Conservation (phyloP, 2,113 vertebrate species). For the Cochlearius cochlearius region DNA sequence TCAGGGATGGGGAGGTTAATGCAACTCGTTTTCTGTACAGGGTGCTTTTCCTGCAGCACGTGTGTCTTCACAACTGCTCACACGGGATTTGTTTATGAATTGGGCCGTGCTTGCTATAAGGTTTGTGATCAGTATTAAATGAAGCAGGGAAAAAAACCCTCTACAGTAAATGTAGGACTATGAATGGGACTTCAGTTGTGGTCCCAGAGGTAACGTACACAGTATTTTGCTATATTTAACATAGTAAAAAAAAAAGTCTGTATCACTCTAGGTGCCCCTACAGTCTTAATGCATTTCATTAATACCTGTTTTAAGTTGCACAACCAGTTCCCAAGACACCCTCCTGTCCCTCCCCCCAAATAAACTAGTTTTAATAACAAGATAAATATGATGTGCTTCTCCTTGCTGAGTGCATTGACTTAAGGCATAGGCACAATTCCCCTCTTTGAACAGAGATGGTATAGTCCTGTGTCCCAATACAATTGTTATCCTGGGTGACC, state of each 20-base stretch:
- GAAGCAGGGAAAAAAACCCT: not conserved
- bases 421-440: constrained; percentile 97
- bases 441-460: constrained; percentile 93
- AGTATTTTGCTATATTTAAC: constrained; percentile 34
- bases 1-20: not conserved
- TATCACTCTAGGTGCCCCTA: constrained; percentile 29
- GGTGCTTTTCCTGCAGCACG: not conserved
- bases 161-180: constrained; percentile 12
- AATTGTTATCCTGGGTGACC: constrained; percentile 86
- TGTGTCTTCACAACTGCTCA: not conserved
- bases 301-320: constrained; percentile 22
- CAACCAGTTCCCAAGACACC: constrained; percentile 30
- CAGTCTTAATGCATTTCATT: constrained; percentile 11
- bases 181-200: constrained; percentile 1
- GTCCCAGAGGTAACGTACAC: constrained; percentile 37
- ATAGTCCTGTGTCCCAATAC: constrained; percentile 83
- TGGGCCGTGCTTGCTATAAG: not conserved
- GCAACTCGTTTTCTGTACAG: not conserved
- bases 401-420: constrained; percentile 94
- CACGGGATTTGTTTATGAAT: not conserved
- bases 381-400: constrained; percentile 94
- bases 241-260: not conserved
- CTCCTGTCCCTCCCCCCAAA: constrained; percentile 58
- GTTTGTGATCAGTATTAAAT: not conserved
- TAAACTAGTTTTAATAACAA: constrained; percentile 70